Evolutionary conservation across 2,113 vertebrate species (phyloP), one percentile per base, ranked within the genome.

Genomic region (Phalacrocorax brasilianus): DNA sequence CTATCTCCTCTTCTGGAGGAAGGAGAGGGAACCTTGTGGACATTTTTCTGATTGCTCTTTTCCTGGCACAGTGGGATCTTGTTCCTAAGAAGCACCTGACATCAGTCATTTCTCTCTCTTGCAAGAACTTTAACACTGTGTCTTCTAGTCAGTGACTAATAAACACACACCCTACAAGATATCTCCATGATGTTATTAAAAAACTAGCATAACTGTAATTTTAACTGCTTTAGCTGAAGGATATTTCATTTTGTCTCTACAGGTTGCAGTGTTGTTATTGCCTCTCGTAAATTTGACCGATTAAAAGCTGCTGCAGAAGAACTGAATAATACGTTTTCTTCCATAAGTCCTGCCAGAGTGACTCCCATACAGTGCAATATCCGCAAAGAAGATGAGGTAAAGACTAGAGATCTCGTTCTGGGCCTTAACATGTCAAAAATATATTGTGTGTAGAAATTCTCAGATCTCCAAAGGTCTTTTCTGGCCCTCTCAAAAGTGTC

Each of bases 181-280:
- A 33, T 8, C 38, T 74, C 75, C 12, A 4, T 44, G 21, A 30
- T 67, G 52, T 58, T 95, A 53, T 19, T 72, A 47, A 88, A 94
- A 86, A 70, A 16, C 6, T 14, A 30, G 47, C n/a, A 3, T 23
- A 52, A 35, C 35, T 70, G 30, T 78, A 67, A 22, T 71, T 72
- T 67, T 77, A 53, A 52, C 24, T 67, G 5, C 40, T 47, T 38
- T 80, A 65, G 33, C 78, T 93, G 73, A 94, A 59, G 71, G 42
- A 17, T 66, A 79, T 87, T 94, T 79, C 21, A 16, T 95, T 30
- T 94, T 94, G 52, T 95, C 85, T 96, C 74, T 50, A 28, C 95
- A 99, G 99, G 99, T 44, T 99, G 99, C 97, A 99, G 26, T 91
- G 99, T 99, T 96, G 98, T 99, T 62, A 99, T 99, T 91, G 98